Base-by-base conservation (phyloP, 2,113 vertebrate genomes). In the Cepphus grylle region DNA sequence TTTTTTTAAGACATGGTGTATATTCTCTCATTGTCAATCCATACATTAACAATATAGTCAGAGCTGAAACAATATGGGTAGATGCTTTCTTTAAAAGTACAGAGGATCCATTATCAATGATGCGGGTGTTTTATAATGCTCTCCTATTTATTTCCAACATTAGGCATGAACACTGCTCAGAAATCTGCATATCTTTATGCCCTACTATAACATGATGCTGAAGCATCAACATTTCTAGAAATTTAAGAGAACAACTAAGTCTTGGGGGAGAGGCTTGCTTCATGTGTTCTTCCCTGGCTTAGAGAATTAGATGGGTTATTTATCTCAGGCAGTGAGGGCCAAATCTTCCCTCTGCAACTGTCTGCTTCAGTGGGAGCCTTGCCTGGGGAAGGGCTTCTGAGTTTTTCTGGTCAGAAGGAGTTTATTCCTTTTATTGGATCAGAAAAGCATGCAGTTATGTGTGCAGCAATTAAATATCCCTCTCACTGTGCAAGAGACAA, bases 381-480 rank as follows among this genome's bases (percentile, higher is more conserved):
- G 61, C 63, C 1, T 88, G 77, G 36, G 86, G 73, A 84, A 80
- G 69, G 42, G 26, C 56, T 93, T 94, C 63, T 45, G 22, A 78
- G 20, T 83, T 92, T 81, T 93, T 80, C 61, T 89, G 67, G 53
- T 94, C 59, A 94, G 66, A 83, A 84, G n/a, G 26, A 93, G 95
- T 26, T 56, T 92, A 91, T 40, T 88, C 30, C 19, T 91, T 80
- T 86, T 86, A 86, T 76, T 78, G 67, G 62, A 94, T 93, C 52
- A 88, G 89, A 92, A 90, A 91, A 95, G 43, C 71, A 91, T 91
- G 81, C 63, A 78, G 21, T 80, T 94, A 77, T 76, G 20, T 30
- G 36, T 94, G 61, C 76, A 86, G 66, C 83, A 91, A 88, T 96
- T 92, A 96, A 95, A 95, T 90, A 90, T 66, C 58, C 47, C 49